These are phyloP conservation scores for Elephantulus edwardii DNA, from an alignment of 2,113 vertebrate species.

Conservation along the genomic window DNA sequence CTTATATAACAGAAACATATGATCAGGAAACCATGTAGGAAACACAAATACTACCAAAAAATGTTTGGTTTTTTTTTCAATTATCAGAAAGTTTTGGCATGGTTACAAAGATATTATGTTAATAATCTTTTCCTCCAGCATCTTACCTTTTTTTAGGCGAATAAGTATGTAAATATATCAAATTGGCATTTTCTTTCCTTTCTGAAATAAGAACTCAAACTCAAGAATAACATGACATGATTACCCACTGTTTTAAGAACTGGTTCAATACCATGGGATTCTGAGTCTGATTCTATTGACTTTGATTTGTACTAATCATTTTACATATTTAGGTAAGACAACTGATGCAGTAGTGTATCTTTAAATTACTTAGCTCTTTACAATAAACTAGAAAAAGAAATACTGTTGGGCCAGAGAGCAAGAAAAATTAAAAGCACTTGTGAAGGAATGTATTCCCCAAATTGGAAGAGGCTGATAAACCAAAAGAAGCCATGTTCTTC, in stretches of 20 bases:
- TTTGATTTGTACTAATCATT: neutral
- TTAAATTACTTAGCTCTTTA: neutral
- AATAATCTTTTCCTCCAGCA: neutral
- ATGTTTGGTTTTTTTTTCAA: too few relatives aligned
- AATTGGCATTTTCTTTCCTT: neutral
- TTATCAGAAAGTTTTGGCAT: too few relatives aligned
- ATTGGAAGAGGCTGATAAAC: neutral
- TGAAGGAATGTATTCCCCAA: neutral
- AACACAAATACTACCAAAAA: neutral
- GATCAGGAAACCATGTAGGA: neutral
- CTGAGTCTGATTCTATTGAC: neutral
- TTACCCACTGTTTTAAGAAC: neutral
- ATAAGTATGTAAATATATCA: neutral
- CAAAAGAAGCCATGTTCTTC: neutral
- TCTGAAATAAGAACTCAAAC: neutral
- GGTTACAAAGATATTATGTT: too few relatives aligned
- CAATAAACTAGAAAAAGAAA: slow-evolving; percentile 22
- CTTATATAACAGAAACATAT: neutral
- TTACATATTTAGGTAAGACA: neutral
- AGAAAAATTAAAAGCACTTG: neutral
- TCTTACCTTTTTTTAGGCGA: neutral
- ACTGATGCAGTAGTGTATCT: neutral
- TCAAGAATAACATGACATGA: neutral
- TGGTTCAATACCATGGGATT: neutral
- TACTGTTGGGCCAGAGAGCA: neutral